Percentiles rank a stretch among this genome's conserved stretches.
phyloP scores from a whole-genome alignment of 2,888 invertebrate species.

The Calliopum simillimum region DNA sequence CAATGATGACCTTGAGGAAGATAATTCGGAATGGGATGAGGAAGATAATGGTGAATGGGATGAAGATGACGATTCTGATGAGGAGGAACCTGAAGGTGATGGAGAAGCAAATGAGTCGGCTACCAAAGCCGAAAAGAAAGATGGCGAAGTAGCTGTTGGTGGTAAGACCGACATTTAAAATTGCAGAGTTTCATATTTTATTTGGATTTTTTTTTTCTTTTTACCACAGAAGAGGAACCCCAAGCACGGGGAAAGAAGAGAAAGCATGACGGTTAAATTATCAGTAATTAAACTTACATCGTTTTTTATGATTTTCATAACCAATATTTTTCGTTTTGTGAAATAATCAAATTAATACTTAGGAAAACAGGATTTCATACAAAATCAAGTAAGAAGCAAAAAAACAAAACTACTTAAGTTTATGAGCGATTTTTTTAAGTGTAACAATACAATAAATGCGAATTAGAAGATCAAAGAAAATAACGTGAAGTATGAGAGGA shows the following conservation, averaged over 20 bases:
- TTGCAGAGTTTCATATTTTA: neutral
- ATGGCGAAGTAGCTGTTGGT: constrained; percentile 47
- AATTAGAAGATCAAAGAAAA: constrained; percentile 6
- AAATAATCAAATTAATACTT: constrained; percentile 47
- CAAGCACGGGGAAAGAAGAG: constrained; percentile 77
- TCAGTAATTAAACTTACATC: constrained; percentile 29
- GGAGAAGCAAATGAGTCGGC: constrained; percentile 57
- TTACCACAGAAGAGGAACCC: constrained; percentile 65
- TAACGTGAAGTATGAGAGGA: constrained; percentile 5
- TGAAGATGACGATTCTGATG: constrained; percentile 72
- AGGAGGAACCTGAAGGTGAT: constrained; percentile 67
- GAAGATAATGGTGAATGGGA: constrained; percentile 71
- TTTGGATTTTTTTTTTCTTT: constrained; percentile 24
- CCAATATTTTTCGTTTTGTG: constrained; percentile 40
- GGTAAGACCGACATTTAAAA: neutral
- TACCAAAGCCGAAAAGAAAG: constrained; percentile 42
- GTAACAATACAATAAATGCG: constrained; percentile 16
- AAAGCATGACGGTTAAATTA: constrained; percentile 73
- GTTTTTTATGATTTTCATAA: constrained; percentile 40
- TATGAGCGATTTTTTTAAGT: constrained; percentile 34
- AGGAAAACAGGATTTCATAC: constrained; percentile 44
- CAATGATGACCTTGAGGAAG: constrained; percentile 72
- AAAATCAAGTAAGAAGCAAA: constrained; percentile 32
- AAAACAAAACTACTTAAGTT: constrained; percentile 36
- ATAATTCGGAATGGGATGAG: constrained; percentile 75